Evolutionary conservation across 2,888 invertebrate genomes (phyloP).

Genomic region (Diploptera punctata): DNA sequence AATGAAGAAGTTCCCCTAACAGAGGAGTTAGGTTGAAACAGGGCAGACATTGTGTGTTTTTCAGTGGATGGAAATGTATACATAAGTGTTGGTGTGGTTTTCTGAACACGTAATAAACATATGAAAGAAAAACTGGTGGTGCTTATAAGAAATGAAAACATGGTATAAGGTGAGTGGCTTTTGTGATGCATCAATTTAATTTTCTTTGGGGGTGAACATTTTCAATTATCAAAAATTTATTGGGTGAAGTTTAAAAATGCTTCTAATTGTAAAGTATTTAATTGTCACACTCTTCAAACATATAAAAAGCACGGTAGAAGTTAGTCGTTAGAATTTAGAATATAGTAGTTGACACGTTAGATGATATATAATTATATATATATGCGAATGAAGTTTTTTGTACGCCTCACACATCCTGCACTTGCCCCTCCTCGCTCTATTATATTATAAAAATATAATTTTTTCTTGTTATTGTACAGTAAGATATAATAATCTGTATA

Average conservation of each 20-base stretch:
- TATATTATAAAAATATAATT: conserved; percentile 40
- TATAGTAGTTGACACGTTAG: conserved; percentile 38
- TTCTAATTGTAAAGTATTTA: conserved; percentile 34
- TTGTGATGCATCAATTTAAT: conserved; percentile 29
- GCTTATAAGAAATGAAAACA: conserved; percentile 27
- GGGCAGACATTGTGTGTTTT: neutral
- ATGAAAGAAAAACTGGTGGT: conserved; percentile 29
- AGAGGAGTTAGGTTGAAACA: neutral
- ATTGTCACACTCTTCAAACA: conserved; percentile 29
- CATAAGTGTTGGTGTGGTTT: conserved; percentile 21
- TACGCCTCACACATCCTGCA: conserved; percentile 42
- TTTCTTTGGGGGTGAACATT: conserved; percentile 6
- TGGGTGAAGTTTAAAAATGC: conserved; percentile 31
- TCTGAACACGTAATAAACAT: neutral
- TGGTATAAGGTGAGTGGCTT: conserved; percentile 34
- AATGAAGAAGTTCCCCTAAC: neutral
- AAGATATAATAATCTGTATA: conserved; percentile 40
- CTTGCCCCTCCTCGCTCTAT: conserved; percentile 43
- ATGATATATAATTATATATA: conserved; percentile 36
- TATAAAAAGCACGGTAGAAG: conserved; percentile 38
- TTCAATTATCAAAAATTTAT: conserved; percentile 1
- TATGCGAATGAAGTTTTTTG: conserved; percentile 40
- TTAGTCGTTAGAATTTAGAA: conserved; percentile 34
- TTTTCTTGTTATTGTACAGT: conserved; percentile 45
- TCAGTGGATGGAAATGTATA: conserved; percentile 15